Base-by-base conservation (phyloP, 2,113 vertebrate species). In the Struthio camelus region DNA sequence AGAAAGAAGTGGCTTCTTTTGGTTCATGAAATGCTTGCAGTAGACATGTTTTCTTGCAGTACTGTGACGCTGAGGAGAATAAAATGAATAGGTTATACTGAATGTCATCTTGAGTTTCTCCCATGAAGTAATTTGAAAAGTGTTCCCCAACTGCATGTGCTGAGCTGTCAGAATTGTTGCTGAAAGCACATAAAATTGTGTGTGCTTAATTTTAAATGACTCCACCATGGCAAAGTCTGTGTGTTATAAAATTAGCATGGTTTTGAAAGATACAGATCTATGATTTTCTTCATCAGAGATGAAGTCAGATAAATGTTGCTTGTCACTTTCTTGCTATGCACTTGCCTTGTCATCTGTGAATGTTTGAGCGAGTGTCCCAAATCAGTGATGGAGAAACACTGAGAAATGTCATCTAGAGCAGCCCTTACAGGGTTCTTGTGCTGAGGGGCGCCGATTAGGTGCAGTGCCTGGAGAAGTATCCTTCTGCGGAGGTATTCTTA, bases 61-160 rank as follows among this genome's bases (percentile, higher is more conserved):
- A 50, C 51, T 66, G 64, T 96, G 71, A 80, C 50, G 27, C 95
- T 83, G 72, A 54, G 64, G 72, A 97, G 53, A 94, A 56, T 23
- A 79, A 80, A 94, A 67, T 73, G 58, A 46, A 28, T 93, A 50
- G 28, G 34, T 92, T 93, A 19, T 51, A 64, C 71, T 36, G 90
- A 91, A 88, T 90, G 61, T 77, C 89, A 89, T 87, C 85, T 77
- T 83, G 91, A 94, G 64, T 92, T 96, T 96, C 54, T 28, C 50
- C 71, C 48, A 51, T 84, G 27, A 96, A 95, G 93, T 95, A 93
- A 93, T 96, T 88, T 94, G 86, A 92, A 89, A 71, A 78, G 50
- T 87, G 25, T 91, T 88, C 79, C 67, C 51, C 30, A n/a, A 54
- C 58, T 70, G 32, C 66, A 22, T n/a, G 69, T 80, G 69, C 76